Percentiles rank a stretch among this genome's conserved stretches.
Evolutionary conservation across 2,888 invertebrate genomes (phyloP).

Genomic region (Congeria kusceri): DNA sequence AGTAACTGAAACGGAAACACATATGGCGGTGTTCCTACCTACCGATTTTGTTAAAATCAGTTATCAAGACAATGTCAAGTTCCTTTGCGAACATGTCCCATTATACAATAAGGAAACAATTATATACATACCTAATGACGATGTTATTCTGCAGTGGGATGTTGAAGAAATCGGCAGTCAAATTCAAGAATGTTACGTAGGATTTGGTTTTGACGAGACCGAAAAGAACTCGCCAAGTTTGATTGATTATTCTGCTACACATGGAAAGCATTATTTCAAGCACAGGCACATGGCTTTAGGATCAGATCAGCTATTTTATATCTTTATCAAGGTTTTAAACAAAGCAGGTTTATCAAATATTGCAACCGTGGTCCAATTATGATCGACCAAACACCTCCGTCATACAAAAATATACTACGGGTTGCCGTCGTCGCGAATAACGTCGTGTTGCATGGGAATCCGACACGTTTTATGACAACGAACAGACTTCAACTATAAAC

Average conservation of each 20-base stretch:
- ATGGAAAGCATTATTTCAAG: conserved; percentile 41
- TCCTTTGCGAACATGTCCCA: conserved; percentile 23
- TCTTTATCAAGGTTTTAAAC: conserved; percentile 61
- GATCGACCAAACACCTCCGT: conserved; percentile 60
- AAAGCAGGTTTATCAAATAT: conserved; percentile 58
- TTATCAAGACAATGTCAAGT: conserved; percentile 22
- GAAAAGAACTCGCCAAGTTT: conserved; percentile 47
- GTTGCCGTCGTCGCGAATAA: conserved; percentile 18
- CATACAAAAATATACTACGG: conserved; percentile 15
- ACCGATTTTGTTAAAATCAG: background rate
- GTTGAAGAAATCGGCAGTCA: conserved; percentile 58
- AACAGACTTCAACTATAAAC: conserved; percentile 53
- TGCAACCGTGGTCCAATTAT: conserved; percentile 56
- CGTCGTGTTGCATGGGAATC: conserved; percentile 55
- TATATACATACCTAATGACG: conserved; percentile 62
- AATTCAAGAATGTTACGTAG: conserved; percentile 58
- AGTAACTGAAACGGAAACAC: too few relatives aligned
- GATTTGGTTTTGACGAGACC: conserved; percentile 46
- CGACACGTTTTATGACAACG: conserved; percentile 59
- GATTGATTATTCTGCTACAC: conserved; percentile 45
- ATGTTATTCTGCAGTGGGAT: conserved; percentile 59
- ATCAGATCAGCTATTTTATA: conserved; percentile 49
- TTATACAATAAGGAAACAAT: conserved; percentile 10
- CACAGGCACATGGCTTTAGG: conserved; percentile 55
- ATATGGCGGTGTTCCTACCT: conserved; percentile 18